phyloP scores from a whole-genome alignment of 2,113 vertebrate genomes.

The Asarcornis scutulata region DNA sequence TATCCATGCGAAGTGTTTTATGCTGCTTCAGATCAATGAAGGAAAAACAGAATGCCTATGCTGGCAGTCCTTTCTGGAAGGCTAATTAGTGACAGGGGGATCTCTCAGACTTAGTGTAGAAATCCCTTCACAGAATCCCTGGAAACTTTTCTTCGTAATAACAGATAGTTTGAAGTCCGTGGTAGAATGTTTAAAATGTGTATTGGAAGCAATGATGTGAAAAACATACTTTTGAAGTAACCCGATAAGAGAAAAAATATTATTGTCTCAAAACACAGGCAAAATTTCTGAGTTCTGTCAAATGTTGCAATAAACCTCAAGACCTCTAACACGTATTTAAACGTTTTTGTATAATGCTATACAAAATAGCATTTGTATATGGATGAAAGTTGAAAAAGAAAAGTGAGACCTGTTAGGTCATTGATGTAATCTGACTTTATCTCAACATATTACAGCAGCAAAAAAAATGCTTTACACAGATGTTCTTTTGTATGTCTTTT shows the following conservation, averaged over 20 bases:
- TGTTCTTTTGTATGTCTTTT: not conserved
- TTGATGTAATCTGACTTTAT: not conserved
- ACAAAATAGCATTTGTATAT: not conserved
- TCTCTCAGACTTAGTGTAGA: not conserved
- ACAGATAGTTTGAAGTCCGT: not conserved
- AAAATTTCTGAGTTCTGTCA: not conserved
- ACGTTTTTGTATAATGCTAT: not conserved
- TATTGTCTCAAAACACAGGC: not conserved
- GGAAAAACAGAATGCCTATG: not conserved
- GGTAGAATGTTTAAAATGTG: not conserved
- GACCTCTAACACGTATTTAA: not conserved
- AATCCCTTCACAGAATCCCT: not conserved
- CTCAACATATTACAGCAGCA: not conserved
- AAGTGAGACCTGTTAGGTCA: not conserved
- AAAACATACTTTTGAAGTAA: not conserved
- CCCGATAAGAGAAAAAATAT: not conserved
- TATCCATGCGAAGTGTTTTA: not conserved
- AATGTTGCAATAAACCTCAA: not conserved
- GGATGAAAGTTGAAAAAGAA: not conserved
- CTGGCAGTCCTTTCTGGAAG: not conserved
- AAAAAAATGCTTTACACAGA: not conserved
- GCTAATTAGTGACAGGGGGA: slow-evolving; percentile 15
- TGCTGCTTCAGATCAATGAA: not conserved
- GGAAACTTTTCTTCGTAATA: not conserved
- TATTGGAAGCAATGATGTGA: not conserved